Percentiles rank a stretch among this genome's conserved stretches.
phyloP scores from a whole-genome alignment of 2,888 invertebrate species.

The Rhingia rostrata region DNA sequence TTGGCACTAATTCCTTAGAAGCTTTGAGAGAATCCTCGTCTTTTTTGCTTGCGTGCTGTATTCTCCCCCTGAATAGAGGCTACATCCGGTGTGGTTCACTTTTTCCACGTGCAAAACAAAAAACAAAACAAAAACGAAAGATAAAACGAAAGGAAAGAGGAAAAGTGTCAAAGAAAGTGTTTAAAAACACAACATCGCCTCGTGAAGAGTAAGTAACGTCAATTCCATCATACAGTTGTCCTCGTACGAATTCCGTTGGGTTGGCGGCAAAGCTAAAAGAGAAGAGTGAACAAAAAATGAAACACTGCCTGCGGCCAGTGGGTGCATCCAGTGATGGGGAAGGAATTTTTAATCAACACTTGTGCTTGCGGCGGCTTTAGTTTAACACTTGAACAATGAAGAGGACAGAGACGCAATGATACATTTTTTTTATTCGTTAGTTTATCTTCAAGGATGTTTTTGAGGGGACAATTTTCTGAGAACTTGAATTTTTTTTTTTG shows the following conservation, averaged over 20 bases:
- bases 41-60: too few species aligned
- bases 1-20: slow-evolving; percentile 57
- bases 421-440: slow-evolving; percentile 29
- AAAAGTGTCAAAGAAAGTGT: slow-evolving; percentile 36
- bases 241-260: slow-evolving; percentile 15
- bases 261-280: slow-evolving; percentile 29
- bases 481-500: too few species aligned
- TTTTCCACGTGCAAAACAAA: neutral
- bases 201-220: slow-evolving; percentile 40
- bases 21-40: neutral
- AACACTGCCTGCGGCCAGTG: slow-evolving; percentile 9
- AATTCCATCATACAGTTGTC: slow-evolving; percentile 40
- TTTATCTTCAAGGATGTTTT: slow-evolving; percentile 43
- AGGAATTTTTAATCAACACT: slow-evolving; percentile 69
- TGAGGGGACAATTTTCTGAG: neutral
- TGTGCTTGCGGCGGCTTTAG: slow-evolving; percentile 57
- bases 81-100: slow-evolving; percentile 46
- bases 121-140: neutral
- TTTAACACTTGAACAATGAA: slow-evolving; percentile 39
- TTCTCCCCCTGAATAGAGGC: neutral
- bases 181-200: slow-evolving; percentile 33
- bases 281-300: slow-evolving; percentile 36
- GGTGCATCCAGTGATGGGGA: slow-evolving; percentile 23
- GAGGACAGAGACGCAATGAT: slow-evolving; percentile 25
- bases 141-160: slow-evolving; percentile 8